Evolutionary conservation across 2,797 vertebrate species (phyloP), one percentile per base, ranked within the genome.

Genomic region (Lagorchestes hirsutus): DNA sequence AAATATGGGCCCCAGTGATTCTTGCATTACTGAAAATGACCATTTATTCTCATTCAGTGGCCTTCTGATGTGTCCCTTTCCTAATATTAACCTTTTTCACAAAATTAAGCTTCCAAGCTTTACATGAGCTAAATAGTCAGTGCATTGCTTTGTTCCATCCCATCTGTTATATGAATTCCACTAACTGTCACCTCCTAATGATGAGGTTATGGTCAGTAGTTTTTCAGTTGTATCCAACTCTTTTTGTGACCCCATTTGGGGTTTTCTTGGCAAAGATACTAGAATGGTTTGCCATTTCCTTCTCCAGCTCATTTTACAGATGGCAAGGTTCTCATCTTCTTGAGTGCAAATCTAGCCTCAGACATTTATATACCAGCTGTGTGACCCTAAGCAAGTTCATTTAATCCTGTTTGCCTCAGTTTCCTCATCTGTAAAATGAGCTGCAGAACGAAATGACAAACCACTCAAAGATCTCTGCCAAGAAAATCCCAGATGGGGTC

Each of bases 141-240:
- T 46, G 22, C 27, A 24, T 27, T 46, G 74, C 74, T 24, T 46
- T 87, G 74, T 87, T 87, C 74, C 27, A 27, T 46, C 74, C 74
- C 74, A 87, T 87, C 74, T 87, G 40, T 87, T 50, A 87, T 27
- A 50, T 0, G 0, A 10, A 34, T n/a, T 8, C n/a, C 92, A 29
- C 0, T 2, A 54, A 34, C 58, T 52, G 57, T 40, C 3, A 0
- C 34, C 13, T 93, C 54, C 92, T 12, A 0, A 34, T 0, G 40
- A 87, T 46, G 40, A 87, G 40, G 74, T 87, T 46, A n/a, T 40
- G 4, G 40, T 74, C 16, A 40, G n/a, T 74, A 40, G 14, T 74
- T 74, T 40, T 74, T 40, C 14, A 40, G n/a, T 74, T 40, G 67
- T 74, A 8, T 74, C n/a, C 5, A 18, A 9, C 67, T 74, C n/a